Evolutionary conservation across 2,113 vertebrate species (phyloP), one percentile per base, ranked within the genome.

Genomic region (Alligator sinensis): DNA sequence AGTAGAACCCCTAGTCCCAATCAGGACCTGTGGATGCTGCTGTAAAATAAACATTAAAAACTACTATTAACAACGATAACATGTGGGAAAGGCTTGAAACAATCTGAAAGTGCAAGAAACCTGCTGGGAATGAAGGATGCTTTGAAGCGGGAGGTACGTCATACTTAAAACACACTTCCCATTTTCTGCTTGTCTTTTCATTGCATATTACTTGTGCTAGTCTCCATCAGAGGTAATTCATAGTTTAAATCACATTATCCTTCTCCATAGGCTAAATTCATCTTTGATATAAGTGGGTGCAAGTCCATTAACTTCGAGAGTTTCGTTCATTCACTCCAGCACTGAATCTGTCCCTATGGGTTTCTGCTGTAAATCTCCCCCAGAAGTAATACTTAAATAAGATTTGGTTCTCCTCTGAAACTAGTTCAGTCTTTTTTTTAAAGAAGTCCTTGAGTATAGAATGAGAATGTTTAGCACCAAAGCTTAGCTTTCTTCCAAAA

Each of bases 301-400:
- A 94, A 96, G 95, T 94, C 96, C 95, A 96, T 97, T 96, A 96
- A 90, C 91, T 95, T 93, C 93, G 93, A 93, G 90, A 95, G 91
- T 90, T 94, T 61, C 3, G 1, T 90, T 95, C 93, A 70, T 68
- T 96, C 91, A 28, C 91, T 96, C 91, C 92, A 90, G 84, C 91
- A 77, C 1, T 62, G 90, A 94, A 95, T 95, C 86, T 95, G 27
- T 94, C 96, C 93, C 95, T 85, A 24, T 62, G 92, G 96, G 76
- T 92, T 96, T 95, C 64, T 91, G 94, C 85, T 91, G 80, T 96
- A 96, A 97, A 97, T 95, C 93, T 96, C 84, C 87, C 91, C 94
- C 82, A 95, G 86, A 95, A 94, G 86, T 94, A 89, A 76, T 92
- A 80, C 93, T 94, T 94, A 87, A 38, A 24, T 78, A 86, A n/a